A percentile compares a stretch with the other conserved stretches of the same genome.
These are phyloP conservation scores for Patella pellucida DNA, from an alignment of 2,888 invertebrate species.

Conservation along the genomic window DNA sequence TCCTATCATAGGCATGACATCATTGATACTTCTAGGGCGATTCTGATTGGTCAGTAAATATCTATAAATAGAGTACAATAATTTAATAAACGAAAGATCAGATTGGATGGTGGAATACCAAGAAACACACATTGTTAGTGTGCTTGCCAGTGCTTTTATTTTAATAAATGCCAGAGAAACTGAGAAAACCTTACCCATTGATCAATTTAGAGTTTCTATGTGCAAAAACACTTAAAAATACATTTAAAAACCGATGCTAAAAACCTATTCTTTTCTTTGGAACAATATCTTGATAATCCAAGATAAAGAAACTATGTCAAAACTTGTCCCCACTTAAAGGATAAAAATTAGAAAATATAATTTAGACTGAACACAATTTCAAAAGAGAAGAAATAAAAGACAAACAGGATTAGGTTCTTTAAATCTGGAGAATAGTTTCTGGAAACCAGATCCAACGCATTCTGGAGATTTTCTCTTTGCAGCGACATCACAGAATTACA, in stretches of 20 bases:
- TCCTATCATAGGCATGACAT: slow-evolving; percentile 99
- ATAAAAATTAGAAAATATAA: background rate
- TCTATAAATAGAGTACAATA: slow-evolving; percentile 34
- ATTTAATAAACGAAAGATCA: too few relatives aligned
- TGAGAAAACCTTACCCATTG: too few relatives aligned
- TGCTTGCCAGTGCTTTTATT: too few relatives aligned
- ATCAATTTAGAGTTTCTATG: too few relatives aligned
- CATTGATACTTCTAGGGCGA: slow-evolving; percentile 80
- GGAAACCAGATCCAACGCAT: slow-evolving; percentile 89
- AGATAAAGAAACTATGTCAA: background rate
- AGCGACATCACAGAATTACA: slow-evolving; percentile 91
- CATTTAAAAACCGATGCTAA: too few relatives aligned
- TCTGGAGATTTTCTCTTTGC: slow-evolving; percentile 87
- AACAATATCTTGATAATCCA: too few relatives aligned
- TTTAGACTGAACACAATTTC: background rate
- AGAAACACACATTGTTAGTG: too few relatives aligned
- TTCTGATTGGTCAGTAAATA: slow-evolving; percentile 63
- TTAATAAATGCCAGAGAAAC: too few relatives aligned
- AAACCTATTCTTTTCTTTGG: too few relatives aligned
- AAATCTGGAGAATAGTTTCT: slow-evolving; percentile 94
- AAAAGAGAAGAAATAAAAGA: slow-evolving; percentile 29
- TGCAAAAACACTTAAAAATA: too few relatives aligned
- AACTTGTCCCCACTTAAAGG: background rate
- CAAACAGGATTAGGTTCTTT: slow-evolving; percentile 91
- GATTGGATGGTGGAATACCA: too few relatives aligned